Evolutionary conservation across 2,888 invertebrate genomes (phyloP), one percentile per base, ranked within the genome.

Genomic region (Archaeoteleia sp.): DNA sequence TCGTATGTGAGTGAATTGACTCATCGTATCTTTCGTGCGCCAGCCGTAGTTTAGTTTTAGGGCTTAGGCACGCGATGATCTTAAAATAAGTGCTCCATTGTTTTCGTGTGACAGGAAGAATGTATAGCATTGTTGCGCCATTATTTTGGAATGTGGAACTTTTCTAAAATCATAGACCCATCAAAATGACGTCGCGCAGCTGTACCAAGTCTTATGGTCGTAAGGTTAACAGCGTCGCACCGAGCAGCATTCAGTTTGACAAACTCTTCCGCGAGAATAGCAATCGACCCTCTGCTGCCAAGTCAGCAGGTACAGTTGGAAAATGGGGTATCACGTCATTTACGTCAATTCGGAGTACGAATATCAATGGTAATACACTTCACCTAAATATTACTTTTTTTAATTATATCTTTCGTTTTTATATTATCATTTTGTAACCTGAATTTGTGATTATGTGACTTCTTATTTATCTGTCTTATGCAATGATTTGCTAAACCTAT

Each of bases 321-420:
- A 94, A 95, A 88, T 96, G 96, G 95, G 96, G 96, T 74, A 94
- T 95, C 85, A 95, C 95, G 79, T 95, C 95, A 71, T 96, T 95
- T 86, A 96, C 96, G 14, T 95, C 95, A 1, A 93, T 95, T 68
- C 89, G 96, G 78, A 95, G 91, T 82, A 89, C 91, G 73, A 90
- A 90, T 77, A 82, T 86, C 71, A 92, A 92, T 86, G 92, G 92
- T 91, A 63, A 37, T 12, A n/a, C n/a, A n/a, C n/a, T n/a, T n/a
- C n/a, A n/a, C n/a, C n/a, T n/a, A n/a, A n/a, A n/a, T n/a, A n/a
- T n/a, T n/a, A n/a, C n/a, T 53, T 69, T 30, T 30, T 37, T 49
- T 53, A 14, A 46, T 23, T 40, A 9, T 34, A 34, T 9, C 14
- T 1, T 40, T 25, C 7, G 12, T 23, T 9, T 40, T 40, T 40